Base-by-base conservation (phyloP, 1,140 invertebrate genomes). In the Drosophila miranda region DNA sequence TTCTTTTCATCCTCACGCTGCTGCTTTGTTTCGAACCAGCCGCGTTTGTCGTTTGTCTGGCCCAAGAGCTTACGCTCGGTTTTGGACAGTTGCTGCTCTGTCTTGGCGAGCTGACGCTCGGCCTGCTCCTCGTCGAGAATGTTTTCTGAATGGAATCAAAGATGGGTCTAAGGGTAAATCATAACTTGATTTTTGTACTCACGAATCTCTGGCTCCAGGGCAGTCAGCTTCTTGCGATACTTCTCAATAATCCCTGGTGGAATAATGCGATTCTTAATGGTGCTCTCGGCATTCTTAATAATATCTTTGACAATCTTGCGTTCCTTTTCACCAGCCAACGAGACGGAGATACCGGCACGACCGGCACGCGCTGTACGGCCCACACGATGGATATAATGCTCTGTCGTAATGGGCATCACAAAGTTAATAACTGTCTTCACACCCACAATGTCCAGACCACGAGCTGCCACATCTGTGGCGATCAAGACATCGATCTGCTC, bases 391-490 rank as follows among this genome's bases (percentile, higher is more conserved):
- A 99, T 97, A 84, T 99, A 99, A 91, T 99, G 97, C 89, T 99
- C 96, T 8, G 99, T 91, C 0, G 97, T 97, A 16, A 95, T 95
- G 2, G 98, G 98, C 95, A 99, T 95, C 0, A 97, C 95, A 91
- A 98, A 99, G 92, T 99, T 99, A 43, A 99, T 97, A 3, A 99
- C 98, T 41, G 98, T 99, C 92, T 98, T 96, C 0, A 99, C 98
- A 6, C 97, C 97, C 48, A 96, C 94, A 78, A 99, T 99, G 92
- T 99, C 98, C 26, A 99, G 93, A 91, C 98, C 98, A 91, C 98
- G 93, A 26, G 98, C 98, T 6, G 98, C 98, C 21, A 99, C 95
- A 93, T 99, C 98, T 4, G 98, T 99, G 0, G 98, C 98, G 51
- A 99, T 94, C 14, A 99, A 92, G 5, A 99, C 94, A 92, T 99